phyloP scores from a whole-genome alignment of 2,888 invertebrate species.

The Lasioglossum oenotherae region DNA sequence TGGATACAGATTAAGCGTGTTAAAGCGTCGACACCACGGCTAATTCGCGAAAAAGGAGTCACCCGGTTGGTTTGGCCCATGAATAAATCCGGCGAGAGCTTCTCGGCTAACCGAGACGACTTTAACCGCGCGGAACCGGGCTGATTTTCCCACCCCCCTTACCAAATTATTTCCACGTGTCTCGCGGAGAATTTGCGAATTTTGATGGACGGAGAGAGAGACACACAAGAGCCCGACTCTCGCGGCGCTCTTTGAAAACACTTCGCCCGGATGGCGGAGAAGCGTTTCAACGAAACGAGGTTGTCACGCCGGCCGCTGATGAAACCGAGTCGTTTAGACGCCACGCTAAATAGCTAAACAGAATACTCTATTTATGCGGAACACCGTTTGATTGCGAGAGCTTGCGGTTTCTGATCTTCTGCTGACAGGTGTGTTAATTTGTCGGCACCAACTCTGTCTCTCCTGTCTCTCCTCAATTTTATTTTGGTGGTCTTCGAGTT shows the following conservation, averaged over 20 bases:
- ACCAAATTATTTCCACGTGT: slow-evolving; percentile 30
- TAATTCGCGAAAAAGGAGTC: slow-evolving; percentile 73
- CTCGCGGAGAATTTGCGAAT: not conserved
- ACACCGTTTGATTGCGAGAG: not conserved
- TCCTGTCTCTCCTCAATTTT: not conserved
- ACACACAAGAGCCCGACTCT: not conserved
- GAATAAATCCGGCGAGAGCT: slow-evolving; percentile 65
- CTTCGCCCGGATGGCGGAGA: not conserved
- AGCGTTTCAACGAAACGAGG: not conserved
- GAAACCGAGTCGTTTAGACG: not conserved
- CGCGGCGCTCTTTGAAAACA: not conserved
- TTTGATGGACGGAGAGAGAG: not conserved
- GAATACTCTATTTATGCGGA: not conserved
- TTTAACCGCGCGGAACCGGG: not conserved
- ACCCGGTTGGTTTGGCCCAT: slow-evolving; percentile 61
- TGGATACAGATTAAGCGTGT: slow-evolving; percentile 82
- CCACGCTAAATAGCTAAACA: not conserved
- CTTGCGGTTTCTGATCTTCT: not conserved
- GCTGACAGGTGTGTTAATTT: not conserved
- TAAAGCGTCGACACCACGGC: slow-evolving; percentile 76
- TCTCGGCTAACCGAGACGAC: slow-evolving; percentile 28
- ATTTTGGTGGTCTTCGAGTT: not conserved
- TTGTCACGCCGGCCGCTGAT: slow-evolving; percentile 5
- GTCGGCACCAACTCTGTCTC: not conserved
- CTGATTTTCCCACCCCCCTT: not conserved